Evolutionary conservation across 92 coral and sea anemone species (phyloP), one percentile per base, ranked within the genome.

Genomic region (Actinernus sp.): DNA sequence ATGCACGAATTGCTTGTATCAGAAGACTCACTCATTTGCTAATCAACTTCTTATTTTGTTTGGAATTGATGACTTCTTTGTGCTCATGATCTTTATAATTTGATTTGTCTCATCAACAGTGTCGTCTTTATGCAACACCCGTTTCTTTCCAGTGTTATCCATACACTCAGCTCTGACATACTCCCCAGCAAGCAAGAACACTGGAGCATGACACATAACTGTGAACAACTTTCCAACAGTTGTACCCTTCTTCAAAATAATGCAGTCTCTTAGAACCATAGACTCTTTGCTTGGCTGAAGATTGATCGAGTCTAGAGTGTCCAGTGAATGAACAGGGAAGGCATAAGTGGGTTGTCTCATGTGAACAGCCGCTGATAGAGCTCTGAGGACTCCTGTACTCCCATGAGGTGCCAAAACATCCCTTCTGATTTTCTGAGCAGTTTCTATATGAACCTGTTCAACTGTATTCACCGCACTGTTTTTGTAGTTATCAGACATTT

Each of bases 131-230:
- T 84, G 96, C 63, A 89, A 36, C 1, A 89, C 91, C 45, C 72
- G 58, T 46, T 79, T 89, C 60, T 47, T 81, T 40, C 85, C 84
- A 12, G 60, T 73, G 20, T 33, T 58, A 58, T 70, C 80, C 25
- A 84, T 33, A 24, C 78, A 82, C 73, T 89, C 96, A 73, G 96
- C 88, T 53, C 96, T 65, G 23, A 89, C 96, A 74, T 85, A 89
- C 33, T 89, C 96, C 48, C 96, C 96, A 27, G 81, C 96, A 8
- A 89, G 71, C 12, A 89, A 73, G 30, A 69, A 44, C 20, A 76
- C 70, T 37, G 96, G 96, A 28, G 91, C 85, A 62, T 84, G 61
- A 26, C 74, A 57, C 70, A 89, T 78, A 7, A 89, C 57, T 7
- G 52, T 47, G 60, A 89, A 89, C 29, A 89, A 78, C 64, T 79